Conservation (phyloP, 2,888 invertebrate genomes). For the Mythimna ferrago region DNA sequence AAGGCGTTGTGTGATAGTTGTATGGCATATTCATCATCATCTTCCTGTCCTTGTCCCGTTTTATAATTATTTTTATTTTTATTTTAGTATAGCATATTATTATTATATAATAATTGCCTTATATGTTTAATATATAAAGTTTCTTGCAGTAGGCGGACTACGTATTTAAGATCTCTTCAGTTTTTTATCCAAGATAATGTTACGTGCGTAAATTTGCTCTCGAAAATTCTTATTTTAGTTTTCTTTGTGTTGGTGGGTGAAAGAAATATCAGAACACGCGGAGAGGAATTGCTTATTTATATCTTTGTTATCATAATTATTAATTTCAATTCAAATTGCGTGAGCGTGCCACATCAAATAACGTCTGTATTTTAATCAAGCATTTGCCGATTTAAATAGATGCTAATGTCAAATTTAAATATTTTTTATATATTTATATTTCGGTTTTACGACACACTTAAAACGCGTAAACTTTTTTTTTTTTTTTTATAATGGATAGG, state of each 20-base stretch:
- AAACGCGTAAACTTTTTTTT: background rate
- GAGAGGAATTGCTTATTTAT: slow-evolving; percentile 7
- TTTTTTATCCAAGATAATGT: slow-evolving; percentile 16
- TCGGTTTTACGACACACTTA: background rate
- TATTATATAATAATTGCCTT: too few relatives aligned
- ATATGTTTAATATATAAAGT: slow-evolving; percentile 16
- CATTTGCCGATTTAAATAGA: slow-evolving; percentile 7
- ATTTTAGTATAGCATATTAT: too few relatives aligned
- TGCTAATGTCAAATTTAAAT: background rate
- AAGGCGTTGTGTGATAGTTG: too few relatives aligned
- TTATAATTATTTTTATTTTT: too few relatives aligned
- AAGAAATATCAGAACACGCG: background rate
- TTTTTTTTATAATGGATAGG: too few relatives aligned
- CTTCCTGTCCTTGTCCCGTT: too few relatives aligned
- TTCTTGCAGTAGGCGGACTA: slow-evolving; percentile 20
- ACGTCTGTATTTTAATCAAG: background rate
- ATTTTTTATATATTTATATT: background rate
- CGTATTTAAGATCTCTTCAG: slow-evolving; percentile 38
- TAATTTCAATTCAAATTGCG: slow-evolving; percentile 11
- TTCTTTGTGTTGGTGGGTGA: slow-evolving; percentile 10
- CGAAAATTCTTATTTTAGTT: background rate
- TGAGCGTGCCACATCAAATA: background rate
- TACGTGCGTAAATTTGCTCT: slow-evolving; percentile 2
- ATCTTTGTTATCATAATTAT: background rate
- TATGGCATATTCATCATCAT: too few relatives aligned